These are phyloP conservation scores for Scaptomyza cyrtandrae DNA, from an alignment of 2,888 invertebrate species.

Conservation along the genomic window DNA sequence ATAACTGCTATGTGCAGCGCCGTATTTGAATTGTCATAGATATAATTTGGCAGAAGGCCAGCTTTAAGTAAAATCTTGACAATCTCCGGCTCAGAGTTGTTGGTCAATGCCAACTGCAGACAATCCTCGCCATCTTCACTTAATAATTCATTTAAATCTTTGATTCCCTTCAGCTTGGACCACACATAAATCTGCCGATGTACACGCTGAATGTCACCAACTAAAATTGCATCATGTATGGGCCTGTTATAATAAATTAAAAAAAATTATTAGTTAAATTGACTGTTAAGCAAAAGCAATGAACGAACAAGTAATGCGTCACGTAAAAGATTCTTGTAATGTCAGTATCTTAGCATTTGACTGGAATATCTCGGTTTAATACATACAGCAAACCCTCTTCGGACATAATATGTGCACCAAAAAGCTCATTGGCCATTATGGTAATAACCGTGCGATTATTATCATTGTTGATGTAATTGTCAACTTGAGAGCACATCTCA, in stretches of 20 bases:
- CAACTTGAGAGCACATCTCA: conserved; percentile 3
- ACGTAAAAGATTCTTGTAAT: too few species aligned
- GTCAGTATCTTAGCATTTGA: background rate
- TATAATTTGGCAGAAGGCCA: conserved; percentile 60
- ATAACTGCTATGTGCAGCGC: conserved; percentile 80
- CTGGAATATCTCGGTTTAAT: background rate
- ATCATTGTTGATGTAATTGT: conserved; percentile 32
- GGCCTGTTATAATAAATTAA: conserved; percentile 53
- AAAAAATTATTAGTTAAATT: background rate
- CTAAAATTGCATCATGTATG: conserved; percentile 71
- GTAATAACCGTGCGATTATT: conserved; percentile 19
- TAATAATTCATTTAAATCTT: conserved; percentile 66
- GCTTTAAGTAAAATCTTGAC: conserved; percentile 66
- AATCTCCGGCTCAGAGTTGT: conserved; percentile 66
- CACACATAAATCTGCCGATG: conserved; percentile 70
- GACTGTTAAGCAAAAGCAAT: too few species aligned
- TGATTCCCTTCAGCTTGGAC: conserved; percentile 37
- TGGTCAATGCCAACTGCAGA: conserved; percentile 73
- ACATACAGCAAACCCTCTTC: conserved; percentile 61
- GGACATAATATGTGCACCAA: conserved; percentile 28
- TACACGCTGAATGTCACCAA: conserved; percentile 53
- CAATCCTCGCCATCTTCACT: conserved; percentile 77
- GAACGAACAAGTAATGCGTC: too few species aligned
- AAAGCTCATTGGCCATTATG: conserved; percentile 58
- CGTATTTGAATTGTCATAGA: conserved; percentile 79